Evolutionary conservation across 2,888 invertebrate genomes (phyloP).

Genomic region (Branchipolynoe longqiensis): DNA sequence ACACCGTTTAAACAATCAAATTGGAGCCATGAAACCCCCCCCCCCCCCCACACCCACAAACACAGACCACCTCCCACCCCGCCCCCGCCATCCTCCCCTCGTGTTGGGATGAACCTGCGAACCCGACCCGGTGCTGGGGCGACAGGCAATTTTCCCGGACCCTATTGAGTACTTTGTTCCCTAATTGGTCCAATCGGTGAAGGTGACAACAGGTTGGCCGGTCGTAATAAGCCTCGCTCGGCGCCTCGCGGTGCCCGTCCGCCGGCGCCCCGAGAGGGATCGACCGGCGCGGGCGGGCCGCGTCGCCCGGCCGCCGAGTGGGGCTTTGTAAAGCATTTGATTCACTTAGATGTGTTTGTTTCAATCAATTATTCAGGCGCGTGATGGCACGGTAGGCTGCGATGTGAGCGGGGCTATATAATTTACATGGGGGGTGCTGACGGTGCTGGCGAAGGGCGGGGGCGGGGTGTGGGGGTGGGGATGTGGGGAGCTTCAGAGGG

Average conservation of each 20-base stretch:
- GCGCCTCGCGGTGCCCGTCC: background rate
- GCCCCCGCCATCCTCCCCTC: background rate
- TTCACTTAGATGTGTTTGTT: constrained; percentile 58
- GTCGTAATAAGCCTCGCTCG: constrained; percentile 29
- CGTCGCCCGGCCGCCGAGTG: background rate
- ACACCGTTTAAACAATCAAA: too few species aligned
- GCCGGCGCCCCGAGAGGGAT: background rate
- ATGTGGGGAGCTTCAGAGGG: background rate
- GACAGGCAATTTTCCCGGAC: constrained; percentile 46
- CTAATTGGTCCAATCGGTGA: constrained; percentile 41
- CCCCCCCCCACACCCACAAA: background rate
- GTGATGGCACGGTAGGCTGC: background rate
- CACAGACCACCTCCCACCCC: background rate
- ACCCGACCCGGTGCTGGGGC: background rate
- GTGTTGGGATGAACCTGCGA: background rate
- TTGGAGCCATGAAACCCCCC: constrained; percentile 19
- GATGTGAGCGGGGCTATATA: background rate
- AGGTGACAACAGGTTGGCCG: constrained; percentile 51
- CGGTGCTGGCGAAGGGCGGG: background rate
- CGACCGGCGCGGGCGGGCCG: background rate
- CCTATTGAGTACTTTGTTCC: constrained; percentile 55
- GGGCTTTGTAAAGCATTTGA: constrained; percentile 48
- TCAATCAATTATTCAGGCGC: constrained; percentile 52
- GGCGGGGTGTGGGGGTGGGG: background rate
- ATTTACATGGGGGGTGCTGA: background rate